phyloP scores from a whole-genome alignment of 2,888 invertebrate species.

The Punctoribates punctum region DNA sequence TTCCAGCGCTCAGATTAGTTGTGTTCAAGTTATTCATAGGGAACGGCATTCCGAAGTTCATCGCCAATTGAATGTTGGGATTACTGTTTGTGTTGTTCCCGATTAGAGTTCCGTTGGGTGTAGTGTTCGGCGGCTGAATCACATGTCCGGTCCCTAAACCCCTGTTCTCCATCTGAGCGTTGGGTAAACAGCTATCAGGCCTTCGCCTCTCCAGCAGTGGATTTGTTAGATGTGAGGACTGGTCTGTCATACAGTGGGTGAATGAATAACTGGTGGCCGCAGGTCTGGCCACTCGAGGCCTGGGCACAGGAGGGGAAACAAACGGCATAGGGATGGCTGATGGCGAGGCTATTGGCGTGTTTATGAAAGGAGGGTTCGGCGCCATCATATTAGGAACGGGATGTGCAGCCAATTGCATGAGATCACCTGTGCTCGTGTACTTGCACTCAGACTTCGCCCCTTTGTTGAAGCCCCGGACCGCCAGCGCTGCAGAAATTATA shows the following conservation, averaged over 20 bases:
- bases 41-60: too few relatives aligned
- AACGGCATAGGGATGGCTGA: slow-evolving; percentile 15
- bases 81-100: neutral
- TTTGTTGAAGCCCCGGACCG: neutral
- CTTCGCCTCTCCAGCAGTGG: slow-evolving; percentile 40
- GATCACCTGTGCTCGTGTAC: slow-evolving; percentile 48
- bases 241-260: slow-evolving; percentile 49
- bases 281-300: neutral
- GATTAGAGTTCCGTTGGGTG: slow-evolving; percentile 4
- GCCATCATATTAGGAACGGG: neutral
- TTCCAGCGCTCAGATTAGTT: neutral
- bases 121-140: neutral
- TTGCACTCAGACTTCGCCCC: slow-evolving; percentile 42
- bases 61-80: neutral
- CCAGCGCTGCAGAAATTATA: slow-evolving; percentile 33
- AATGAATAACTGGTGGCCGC: slow-evolving; percentile 41
- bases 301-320: neutral
- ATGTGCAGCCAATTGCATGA: slow-evolving; percentile 33
- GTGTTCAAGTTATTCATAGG: too few relatives aligned
- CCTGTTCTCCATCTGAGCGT: neutral
- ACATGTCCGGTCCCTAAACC: neutral
- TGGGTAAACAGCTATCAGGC: slow-evolving; percentile 38
- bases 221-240: slow-evolving; percentile 41
- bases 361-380: neutral
- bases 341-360: neutral